Conservation (phyloP, 2,797 vertebrate species). For the Mormyrops boulengeri region DNA sequence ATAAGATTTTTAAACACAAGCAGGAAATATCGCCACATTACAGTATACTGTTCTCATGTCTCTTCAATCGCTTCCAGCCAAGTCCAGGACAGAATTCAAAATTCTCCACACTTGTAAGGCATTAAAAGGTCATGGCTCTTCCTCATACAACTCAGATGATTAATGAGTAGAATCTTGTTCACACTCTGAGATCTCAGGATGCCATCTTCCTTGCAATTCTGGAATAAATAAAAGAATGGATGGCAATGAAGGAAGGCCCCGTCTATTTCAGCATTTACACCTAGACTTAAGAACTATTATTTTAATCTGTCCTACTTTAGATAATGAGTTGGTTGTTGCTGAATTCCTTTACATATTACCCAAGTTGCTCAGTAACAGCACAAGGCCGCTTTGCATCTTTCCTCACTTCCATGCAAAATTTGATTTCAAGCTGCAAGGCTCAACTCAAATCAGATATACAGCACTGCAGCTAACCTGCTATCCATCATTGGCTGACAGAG, state of each 20-base stretch:
- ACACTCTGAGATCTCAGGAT: background rate
- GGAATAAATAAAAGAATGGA: background rate
- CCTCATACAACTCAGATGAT: background rate
- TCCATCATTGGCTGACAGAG: background rate
- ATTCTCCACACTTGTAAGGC: background rate
- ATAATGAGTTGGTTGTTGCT: background rate
- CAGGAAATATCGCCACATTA: background rate
- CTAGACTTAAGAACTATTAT: background rate
- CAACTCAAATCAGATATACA: background rate
- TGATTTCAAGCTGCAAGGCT: background rate
- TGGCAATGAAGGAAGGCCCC: background rate
- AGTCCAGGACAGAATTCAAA: background rate
- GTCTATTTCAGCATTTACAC: background rate
- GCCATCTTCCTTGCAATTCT: background rate
- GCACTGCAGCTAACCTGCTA: background rate
- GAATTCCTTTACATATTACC: background rate
- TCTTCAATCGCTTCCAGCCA: background rate
- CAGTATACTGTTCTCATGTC: background rate
- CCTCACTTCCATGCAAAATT: background rate
- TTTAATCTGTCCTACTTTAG: background rate
- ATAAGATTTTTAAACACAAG: background rate
- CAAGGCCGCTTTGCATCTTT: background rate
- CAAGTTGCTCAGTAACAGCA: background rate
- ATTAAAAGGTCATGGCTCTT: background rate
- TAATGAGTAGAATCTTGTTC: background rate